Percentiles rank a stretch among this genome's conserved stretches.
Conservation (phyloP, 1,140 invertebrate species). For the Zaprionus gabonicus region DNA sequence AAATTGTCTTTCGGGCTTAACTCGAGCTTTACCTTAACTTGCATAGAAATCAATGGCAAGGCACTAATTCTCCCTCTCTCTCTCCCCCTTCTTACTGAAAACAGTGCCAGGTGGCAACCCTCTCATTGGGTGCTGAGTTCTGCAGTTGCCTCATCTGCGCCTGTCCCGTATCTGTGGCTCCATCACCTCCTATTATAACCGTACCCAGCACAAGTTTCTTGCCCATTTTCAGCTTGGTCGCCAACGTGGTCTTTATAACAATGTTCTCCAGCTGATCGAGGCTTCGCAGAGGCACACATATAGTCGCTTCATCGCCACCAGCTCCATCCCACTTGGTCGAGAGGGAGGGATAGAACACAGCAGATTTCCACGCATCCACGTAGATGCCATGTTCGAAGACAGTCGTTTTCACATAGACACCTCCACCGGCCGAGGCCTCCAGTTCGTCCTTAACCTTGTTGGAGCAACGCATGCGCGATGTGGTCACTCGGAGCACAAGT, state of each 20-base stretch:
- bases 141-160: conserved; percentile 62
- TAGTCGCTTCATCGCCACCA: conserved; percentile 82
- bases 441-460: conserved; percentile 83
- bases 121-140: conserved; percentile 60
- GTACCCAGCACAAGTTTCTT: conserved; percentile 86
- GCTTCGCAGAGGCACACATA: conserved; percentile 64
- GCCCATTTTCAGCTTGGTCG: conserved; percentile 84
- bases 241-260: conserved; percentile 65
- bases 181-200: conserved; percentile 54
- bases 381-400: conserved; percentile 89
- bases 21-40: conserved; percentile 6
- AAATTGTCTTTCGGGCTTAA: conserved; percentile 1
- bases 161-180: conserved; percentile 48
- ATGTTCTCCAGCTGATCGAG: conserved; percentile 69
- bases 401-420: conserved; percentile 90
- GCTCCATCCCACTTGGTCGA: conserved; percentile 86
- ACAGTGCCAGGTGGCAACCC: conserved; percentile 74
- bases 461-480: conserved; percentile 77
- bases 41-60: conserved; percentile 34
- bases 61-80: background rate
- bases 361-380: conserved; percentile 91
- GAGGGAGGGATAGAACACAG: conserved; percentile 89
- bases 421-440: conserved; percentile 66
- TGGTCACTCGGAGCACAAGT: conserved; percentile 68
- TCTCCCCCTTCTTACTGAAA: conserved; percentile 43